Evolutionary conservation across 2,888 invertebrate species (phyloP).

Genomic region (Glaucopsyche alexis): DNA sequence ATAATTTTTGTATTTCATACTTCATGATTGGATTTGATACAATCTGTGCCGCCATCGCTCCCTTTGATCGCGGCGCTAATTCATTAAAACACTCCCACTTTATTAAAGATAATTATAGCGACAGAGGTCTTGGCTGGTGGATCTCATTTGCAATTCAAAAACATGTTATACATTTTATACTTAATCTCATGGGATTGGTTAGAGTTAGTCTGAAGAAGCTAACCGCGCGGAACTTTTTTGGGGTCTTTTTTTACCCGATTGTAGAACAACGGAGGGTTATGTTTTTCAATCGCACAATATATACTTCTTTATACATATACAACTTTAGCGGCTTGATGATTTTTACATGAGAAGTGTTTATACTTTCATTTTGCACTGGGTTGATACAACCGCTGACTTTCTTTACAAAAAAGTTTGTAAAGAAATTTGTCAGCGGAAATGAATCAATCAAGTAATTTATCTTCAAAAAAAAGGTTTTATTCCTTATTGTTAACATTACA

Average conservation of each 20-base stretch:
- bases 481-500: too few relatives aligned
- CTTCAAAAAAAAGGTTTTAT: too few relatives aligned
- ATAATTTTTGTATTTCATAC: conserved; percentile 12
- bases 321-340: too few relatives aligned
- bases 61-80: conserved; percentile 70
- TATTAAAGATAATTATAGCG: conserved; percentile 71
- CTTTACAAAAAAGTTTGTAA: too few relatives aligned
- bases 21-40: conserved; percentile 19
- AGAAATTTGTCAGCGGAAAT: too few relatives aligned
- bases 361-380: too few relatives aligned
- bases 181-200: background rate
- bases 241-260: background rate
- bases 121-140: conserved; percentile 51
- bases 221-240: background rate
- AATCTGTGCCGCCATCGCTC: conserved; percentile 46
- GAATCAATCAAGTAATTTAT: too few relatives aligned
- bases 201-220: background rate
- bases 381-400: too few relatives aligned
- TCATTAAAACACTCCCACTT: conserved; percentile 69
- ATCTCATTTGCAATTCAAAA: conserved; percentile 77
- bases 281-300: background rate
- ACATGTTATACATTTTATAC: conserved; percentile 50
- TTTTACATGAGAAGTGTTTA: too few relatives aligned
- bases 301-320: too few relatives aligned
- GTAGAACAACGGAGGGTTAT: background rate